Evolutionary conservation across 2,113 vertebrate species (phyloP), one percentile per base, ranked within the genome.

Genomic region (Ariopsis seemanni): DNA sequence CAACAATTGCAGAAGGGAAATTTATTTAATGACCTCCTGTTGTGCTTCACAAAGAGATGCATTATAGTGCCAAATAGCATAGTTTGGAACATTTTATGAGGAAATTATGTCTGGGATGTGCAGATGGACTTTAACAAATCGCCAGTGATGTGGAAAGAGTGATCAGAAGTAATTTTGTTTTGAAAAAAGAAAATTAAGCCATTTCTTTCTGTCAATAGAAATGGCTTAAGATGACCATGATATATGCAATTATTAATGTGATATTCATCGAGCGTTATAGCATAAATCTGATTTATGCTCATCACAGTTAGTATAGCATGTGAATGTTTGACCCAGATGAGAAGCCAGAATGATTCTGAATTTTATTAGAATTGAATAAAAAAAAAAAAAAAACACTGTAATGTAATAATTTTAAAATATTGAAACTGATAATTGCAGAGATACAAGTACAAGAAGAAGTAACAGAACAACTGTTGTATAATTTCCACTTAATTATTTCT

Each of bases 1-100:
- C 85, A 87, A 87, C 89, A 87, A 87, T 85, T 60, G 84, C 72
- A 82, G 58, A 57, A 67, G 77, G 85, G 79, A 72, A 77, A 89
- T 89, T 65, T 85, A 88, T 88, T 85, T 88, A 91, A 89, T 85
- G 62, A 88, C 90, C 85, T 78, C 78, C 88, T 88, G 84, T 86
- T 85, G 88, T 88, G 82, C 80, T 88, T 83, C 48, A 48, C 82
- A 82, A 57, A 0, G 82, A 87, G 74, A 71, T 67, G 52, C 60
- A 57, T 52, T 27, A 34, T 77, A 25, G 48, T 50, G 48, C 53
- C 63, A 84, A 79, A 74, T 71, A 86, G 50, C 8, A 14, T 58
- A 52, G 84, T 63, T 57, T 50, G 60, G 62, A 67, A 57, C 7
- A 20, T 69, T 87, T 60, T 63, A 11, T 50, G 5, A 81, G 82